Evolutionary conservation across 2,888 invertebrate genomes (phyloP).

Genomic region (Cecidostiba fungosa): DNA sequence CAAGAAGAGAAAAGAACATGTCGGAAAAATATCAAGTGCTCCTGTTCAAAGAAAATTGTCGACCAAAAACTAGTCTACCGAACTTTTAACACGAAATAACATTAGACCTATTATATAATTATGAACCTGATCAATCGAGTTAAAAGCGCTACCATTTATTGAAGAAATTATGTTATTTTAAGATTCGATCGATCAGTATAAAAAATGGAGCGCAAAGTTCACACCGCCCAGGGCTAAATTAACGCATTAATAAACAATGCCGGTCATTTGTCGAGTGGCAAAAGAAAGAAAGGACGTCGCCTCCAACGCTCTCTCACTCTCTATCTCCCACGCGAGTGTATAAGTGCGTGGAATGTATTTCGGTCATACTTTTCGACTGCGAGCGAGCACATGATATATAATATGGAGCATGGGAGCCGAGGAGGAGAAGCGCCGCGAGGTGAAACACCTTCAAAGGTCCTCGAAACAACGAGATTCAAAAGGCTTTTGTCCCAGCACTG

Average conservation of each 20-base stretch:
- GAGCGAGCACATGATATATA: background rate
- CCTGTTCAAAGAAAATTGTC: too few relatives aligned
- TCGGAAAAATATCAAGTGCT: background rate
- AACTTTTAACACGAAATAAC: background rate
- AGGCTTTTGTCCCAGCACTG: constrained; percentile 74
- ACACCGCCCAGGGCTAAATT: background rate
- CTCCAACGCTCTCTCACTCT: too few relatives aligned
- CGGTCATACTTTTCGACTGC: constrained; percentile 11
- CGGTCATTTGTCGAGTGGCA: constrained; percentile 14
- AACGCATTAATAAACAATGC: constrained; percentile 30
- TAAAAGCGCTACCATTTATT: background rate
- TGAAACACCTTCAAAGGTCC: constrained; percentile 73
- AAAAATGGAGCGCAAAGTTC: background rate
- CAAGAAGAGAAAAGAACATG: constrained; percentile 58
- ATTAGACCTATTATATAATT: background rate
- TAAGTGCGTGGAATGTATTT: constrained; percentile 11
- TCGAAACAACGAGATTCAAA: constrained; percentile 75
- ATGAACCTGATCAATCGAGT: background rate
- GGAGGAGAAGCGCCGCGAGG: constrained; percentile 20
- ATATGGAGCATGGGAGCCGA: background rate
- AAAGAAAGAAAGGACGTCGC: background rate
- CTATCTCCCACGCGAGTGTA: background rate
- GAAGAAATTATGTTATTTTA: background rate
- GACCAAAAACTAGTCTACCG: background rate
- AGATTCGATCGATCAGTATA: background rate